These are phyloP conservation scores for Coracopsis vasa DNA, from an alignment of 2,113 vertebrate species.

Conservation along the genomic window DNA sequence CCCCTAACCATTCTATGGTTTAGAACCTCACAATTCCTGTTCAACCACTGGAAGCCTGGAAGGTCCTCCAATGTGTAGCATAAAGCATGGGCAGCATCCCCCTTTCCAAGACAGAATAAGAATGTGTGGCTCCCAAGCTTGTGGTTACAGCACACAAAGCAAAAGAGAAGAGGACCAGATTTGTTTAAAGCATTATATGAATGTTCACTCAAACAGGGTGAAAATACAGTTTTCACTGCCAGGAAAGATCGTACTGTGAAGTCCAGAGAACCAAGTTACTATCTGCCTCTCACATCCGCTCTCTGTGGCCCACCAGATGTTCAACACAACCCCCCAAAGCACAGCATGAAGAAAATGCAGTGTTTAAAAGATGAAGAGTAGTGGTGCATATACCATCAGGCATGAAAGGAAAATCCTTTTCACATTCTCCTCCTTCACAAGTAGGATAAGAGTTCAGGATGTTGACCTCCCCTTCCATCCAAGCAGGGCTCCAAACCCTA, in stretches of 20 bases:
- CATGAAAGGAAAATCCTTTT: background rate
- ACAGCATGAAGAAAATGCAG: background rate
- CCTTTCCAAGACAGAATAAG: background rate
- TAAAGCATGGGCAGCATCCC: background rate
- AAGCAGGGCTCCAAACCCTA: background rate
- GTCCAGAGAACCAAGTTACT: background rate
- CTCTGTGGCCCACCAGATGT: background rate
- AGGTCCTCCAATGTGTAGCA: background rate
- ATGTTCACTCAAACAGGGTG: background rate
- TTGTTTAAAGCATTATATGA: background rate
- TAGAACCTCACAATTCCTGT: background rate
- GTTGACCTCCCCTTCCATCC: background rate
- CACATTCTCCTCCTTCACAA: background rate
- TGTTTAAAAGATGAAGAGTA: background rate
- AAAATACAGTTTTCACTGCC: background rate
- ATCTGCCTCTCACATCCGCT: background rate
- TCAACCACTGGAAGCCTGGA: background rate
- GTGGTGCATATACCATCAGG: background rate
- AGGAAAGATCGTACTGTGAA: background rate
- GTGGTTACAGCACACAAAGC: background rate
- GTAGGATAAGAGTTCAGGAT: background rate
- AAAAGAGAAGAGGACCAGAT: background rate
- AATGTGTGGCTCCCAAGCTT: rapidly evolving
- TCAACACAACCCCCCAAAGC: background rate
- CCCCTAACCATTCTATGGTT: background rate